Evolutionary conservation across 2,888 invertebrate species (phyloP), one percentile per base, ranked within the genome.

Genomic region (Alentia gelatinosa): DNA sequence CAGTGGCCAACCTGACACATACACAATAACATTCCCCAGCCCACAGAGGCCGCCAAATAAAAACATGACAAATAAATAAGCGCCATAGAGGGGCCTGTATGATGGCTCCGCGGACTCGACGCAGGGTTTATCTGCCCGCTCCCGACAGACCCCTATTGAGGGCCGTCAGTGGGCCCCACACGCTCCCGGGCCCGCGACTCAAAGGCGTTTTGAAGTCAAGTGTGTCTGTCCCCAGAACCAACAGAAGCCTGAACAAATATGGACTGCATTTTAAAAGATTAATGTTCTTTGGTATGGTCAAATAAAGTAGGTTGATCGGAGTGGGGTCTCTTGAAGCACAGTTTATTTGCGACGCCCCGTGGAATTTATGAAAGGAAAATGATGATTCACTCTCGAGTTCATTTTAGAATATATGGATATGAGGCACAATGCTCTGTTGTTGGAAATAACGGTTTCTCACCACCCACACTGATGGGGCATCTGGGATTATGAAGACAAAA

Each of bases 61-160:
- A 68, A 68, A 68, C 68, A 68, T 68, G 68, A 68, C 68, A 68
- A 68, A 68, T 68, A 68, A 68, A 68, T 68, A 68, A 68, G 30
- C 30, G 4, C 68, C 68, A 68, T 30, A 68, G 12, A n/a, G 68
- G 68, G 68, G 3, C 68, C 33, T 30, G 30, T 68, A 33, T 68
- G 68, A 33, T 30, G 68, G 30, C 26, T 4, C 68, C 30, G 68
- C 68, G 15, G 33, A 30, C 68, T 30, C n/a, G n/a, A 56, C 23
- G 56, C 33, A 30, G 68, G 68, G 30, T 68, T 68, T 68, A 68
- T 68, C 68, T 68, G 12, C 5, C 3, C 26, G 1, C 30, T 19
- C 12, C 68, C 30, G 68, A 68, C 68, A 68, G 68, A 12, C 68
- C 33, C 26, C 15, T 42, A 42, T n/a, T n/a, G n/a, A n/a, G 47